Evolutionary conservation across 2,888 invertebrate genomes (phyloP).

Genomic region (Melanchra persicariae): DNA sequence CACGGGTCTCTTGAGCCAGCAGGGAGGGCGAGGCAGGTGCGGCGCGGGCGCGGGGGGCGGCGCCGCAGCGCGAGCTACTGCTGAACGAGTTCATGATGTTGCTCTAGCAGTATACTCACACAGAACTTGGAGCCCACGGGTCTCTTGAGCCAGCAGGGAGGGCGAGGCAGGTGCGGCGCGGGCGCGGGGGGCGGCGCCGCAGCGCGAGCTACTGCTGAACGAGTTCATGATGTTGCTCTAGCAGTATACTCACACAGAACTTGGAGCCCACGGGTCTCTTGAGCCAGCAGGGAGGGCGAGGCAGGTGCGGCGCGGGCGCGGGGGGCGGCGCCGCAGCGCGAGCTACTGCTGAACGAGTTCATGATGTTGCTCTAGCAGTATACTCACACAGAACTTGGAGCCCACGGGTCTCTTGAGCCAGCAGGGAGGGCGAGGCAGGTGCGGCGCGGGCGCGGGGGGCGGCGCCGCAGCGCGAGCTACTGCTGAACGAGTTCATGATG

Average conservation of each 20-base stretch:
- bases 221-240: too few relatives aligned
- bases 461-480: slow-evolving; percentile 86
- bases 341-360: too few relatives aligned
- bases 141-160: slow-evolving; percentile 96
- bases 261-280: slow-evolving; percentile 91
- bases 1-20: slow-evolving; percentile 95
- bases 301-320: slow-evolving; percentile 91
- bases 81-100: too few relatives aligned
- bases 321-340: slow-evolving; percentile 77
- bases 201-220: slow-evolving; percentile 86
- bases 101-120: too few relatives aligned
- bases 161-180: slow-evolving; percentile 92
- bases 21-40: slow-evolving; percentile 94
- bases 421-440: slow-evolving; percentile 94
- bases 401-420: slow-evolving; percentile 96
- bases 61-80: too few relatives aligned
- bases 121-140: slow-evolving; percentile 96
- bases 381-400: slow-evolving; percentile 95
- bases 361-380: too few relatives aligned
- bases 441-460: slow-evolving; percentile 89
- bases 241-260: slow-evolving; percentile 96
- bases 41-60: slow-evolving; percentile 87
- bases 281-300: slow-evolving; percentile 96
- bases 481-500: slow-evolving; percentile 94
- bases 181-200: slow-evolving; percentile 80